A percentile compares a stretch with the other conserved stretches of the same genome.
phyloP scores from a whole-genome alignment of 2,113 vertebrate species.

The Struthidea cinerea region DNA sequence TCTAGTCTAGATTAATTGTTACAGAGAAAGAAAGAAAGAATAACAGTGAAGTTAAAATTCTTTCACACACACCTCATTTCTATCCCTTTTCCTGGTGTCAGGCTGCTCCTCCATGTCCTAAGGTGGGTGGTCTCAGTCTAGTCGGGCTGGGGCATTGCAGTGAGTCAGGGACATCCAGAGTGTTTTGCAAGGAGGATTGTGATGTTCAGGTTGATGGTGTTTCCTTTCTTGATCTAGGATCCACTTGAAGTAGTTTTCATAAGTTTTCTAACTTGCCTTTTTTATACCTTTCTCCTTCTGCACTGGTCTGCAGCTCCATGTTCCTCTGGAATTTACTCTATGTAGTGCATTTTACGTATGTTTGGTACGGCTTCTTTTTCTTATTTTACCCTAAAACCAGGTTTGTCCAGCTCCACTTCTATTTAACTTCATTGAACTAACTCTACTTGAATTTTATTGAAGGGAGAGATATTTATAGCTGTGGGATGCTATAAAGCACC shows the following conservation, averaged over 20 bases:
- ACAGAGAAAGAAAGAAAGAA: not conserved
- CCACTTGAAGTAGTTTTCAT: not conserved
- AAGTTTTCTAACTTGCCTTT: not conserved
- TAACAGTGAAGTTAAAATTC: not conserved
- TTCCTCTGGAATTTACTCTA: not conserved
- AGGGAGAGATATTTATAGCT: not conserved
- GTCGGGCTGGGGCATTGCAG: not conserved
- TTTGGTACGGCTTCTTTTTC: not conserved
- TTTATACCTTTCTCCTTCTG: not conserved
- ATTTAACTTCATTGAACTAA: not conserved
- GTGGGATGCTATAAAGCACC: not conserved
- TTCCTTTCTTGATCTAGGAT: not conserved
- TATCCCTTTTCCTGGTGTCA: not conserved
- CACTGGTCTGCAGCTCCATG: not conserved
- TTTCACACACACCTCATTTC: not conserved
- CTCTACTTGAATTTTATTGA: not conserved
- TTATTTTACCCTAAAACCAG: not conserved
- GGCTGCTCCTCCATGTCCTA: not conserved
- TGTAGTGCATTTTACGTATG: not conserved
- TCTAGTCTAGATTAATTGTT: not conserved
- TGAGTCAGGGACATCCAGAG: accelerated
- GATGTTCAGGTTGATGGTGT: not conserved
- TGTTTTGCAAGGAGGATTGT: accelerated
- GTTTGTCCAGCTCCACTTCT: not conserved
- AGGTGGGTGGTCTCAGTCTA: not conserved